Evolutionary conservation across 2,797 vertebrate species (phyloP).

Genomic region (Salarias fasciatus): DNA sequence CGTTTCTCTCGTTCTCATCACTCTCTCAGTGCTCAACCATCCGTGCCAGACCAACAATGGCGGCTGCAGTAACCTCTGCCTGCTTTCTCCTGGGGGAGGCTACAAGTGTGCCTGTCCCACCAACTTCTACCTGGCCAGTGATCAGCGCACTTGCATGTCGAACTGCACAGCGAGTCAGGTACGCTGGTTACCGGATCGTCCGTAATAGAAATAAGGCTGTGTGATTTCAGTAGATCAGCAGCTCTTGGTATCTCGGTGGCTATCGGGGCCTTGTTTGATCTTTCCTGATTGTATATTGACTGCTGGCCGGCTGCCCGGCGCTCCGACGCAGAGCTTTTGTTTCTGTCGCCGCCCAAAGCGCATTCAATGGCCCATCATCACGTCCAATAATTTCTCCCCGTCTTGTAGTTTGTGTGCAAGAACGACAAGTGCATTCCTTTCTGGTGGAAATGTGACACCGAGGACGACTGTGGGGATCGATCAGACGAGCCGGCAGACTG

Average conservation of each 20-base stretch:
- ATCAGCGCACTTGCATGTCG: slow-evolving; percentile 94
- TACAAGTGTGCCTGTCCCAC: slow-evolving; percentile 95
- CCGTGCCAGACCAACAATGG: slow-evolving; percentile 91
- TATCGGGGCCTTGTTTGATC: slow-evolving; percentile 37
- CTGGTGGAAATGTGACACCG: slow-evolving; percentile 99
- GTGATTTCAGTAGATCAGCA: slow-evolving; percentile 17
- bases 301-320: slow-evolving; percentile 28
- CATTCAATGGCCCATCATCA: slow-evolving; percentile 1
- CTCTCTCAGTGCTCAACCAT: slow-evolving; percentile 91
- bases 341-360: background rate
- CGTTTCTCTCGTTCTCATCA: slow-evolving; percentile 81
- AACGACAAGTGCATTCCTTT: slow-evolving; percentile 99
- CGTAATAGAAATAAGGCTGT: slow-evolving; percentile 4
- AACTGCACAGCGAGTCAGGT: slow-evolving; percentile 99
- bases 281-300: slow-evolving; percentile 33
- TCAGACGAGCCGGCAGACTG: slow-evolving; percentile 94
- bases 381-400: slow-evolving; percentile 15
- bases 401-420: slow-evolving; percentile 93
- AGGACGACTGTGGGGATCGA: slow-evolving; percentile 96
- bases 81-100: slow-evolving; percentile 88
- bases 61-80: slow-evolving; percentile 96
- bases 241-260: slow-evolving; percentile 16
- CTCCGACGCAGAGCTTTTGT: slow-evolving; percentile 1
- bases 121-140: slow-evolving; percentile 94
- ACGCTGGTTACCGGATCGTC: slow-evolving; percentile 25